These are phyloP conservation scores for Cyprinus carpio DNA, from an alignment of 2,113 vertebrate genomes.

Conservation along the genomic window DNA sequence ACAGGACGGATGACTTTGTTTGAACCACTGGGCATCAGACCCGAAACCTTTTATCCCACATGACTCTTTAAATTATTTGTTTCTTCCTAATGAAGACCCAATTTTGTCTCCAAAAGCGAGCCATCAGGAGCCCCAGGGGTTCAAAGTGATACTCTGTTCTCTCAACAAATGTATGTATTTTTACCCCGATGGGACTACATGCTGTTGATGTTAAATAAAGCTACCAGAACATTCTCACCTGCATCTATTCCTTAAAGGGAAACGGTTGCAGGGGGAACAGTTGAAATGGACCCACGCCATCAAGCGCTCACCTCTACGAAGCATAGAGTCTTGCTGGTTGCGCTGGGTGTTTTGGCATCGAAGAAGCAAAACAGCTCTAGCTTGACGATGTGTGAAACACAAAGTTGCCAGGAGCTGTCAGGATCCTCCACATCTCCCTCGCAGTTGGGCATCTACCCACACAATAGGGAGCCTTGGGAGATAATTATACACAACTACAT, in stretches of 20 bases:
- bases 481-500: conserved; percentile 54
- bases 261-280: background rate
- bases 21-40: conserved; percentile 40
- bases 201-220: background rate
- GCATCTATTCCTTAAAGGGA: conserved; percentile 1
- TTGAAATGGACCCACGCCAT: conserved; percentile 8
- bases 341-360: background rate
- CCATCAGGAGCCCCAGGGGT: conserved; percentile 10
- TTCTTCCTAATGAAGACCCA: conserved; percentile 17
- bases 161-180: conserved; percentile 12
- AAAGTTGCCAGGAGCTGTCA: conserved; percentile 41
- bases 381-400: conserved; percentile 3
- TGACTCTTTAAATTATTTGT: conserved; percentile 45
- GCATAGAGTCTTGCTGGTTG: background rate
- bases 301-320: background rate
- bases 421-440: conserved; percentile 34
- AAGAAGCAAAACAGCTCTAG: conserved; percentile 27
- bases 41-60: conserved; percentile 38
- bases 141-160: background rate
- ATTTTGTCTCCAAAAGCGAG: conserved; percentile 41
- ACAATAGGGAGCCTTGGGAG: conserved; percentile 45
- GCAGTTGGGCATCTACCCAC: conserved; percentile 41
- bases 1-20: conserved; percentile 45
- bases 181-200: background rate
- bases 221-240: background rate